Evolutionary conservation across 2,797 vertebrate genomes (phyloP).

Genomic region (Tenualosa thibaudeaui): DNA sequence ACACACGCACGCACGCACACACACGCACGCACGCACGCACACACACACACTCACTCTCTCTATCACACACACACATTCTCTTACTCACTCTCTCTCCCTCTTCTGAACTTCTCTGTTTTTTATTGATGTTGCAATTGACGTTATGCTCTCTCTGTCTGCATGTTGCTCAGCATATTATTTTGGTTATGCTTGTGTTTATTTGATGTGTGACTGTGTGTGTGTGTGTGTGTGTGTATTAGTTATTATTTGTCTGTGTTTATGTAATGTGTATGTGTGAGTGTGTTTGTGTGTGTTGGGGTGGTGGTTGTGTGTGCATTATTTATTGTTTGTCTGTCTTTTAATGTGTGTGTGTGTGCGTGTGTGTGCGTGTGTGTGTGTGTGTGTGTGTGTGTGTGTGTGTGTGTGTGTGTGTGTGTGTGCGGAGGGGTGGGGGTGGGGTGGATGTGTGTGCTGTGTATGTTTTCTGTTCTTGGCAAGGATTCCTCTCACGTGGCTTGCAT

Average conservation of each 20-base stretch:
- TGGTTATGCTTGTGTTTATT: background rate
- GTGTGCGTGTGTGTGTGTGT: background rate
- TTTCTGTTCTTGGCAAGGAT: slow-evolving; percentile 33
- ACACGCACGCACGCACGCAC: too few species aligned
- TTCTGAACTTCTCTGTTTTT: too few species aligned
- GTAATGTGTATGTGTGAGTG: slow-evolving; percentile 50
- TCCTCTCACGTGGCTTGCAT: slow-evolving; percentile 59
- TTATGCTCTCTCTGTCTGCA: too few species aligned
- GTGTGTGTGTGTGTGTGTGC: background rate
- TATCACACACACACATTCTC: too few species aligned
- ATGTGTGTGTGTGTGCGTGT: background rate
- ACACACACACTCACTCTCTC: too few species aligned
- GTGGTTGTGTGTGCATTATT: slow-evolving; percentile 31
- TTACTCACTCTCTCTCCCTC: too few species aligned
- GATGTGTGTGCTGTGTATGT: background rate
- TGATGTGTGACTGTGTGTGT: background rate
- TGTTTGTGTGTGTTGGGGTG: slow-evolving; percentile 45
- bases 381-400: background rate
- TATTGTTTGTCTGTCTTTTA: slow-evolving; percentile 48
- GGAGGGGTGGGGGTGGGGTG: background rate
- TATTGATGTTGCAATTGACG: too few species aligned
- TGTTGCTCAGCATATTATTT: too few species aligned
- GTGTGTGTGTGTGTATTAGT: background rate
- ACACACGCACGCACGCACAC: too few species aligned
- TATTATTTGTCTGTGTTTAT: background rate